These are phyloP conservation scores for Clavelina lepadiformis DNA, from an alignment of 23 tunicate genomes.

Conservation along the genomic window DNA sequence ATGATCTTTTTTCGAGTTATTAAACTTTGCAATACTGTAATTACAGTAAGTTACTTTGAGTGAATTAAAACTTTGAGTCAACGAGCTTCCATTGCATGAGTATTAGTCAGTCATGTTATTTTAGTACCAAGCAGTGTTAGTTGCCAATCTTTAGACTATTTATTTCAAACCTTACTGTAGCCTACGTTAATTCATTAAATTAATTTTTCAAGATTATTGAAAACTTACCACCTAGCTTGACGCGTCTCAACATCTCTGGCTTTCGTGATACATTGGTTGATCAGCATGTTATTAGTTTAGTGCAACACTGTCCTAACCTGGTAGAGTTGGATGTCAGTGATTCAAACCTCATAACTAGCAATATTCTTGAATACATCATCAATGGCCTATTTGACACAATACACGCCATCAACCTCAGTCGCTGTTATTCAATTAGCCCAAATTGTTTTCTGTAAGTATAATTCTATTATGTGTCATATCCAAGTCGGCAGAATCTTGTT, in stretches of 20 bases:
- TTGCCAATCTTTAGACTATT: neutral
- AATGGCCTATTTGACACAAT: slow-evolving; percentile 24
- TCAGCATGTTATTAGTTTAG: slow-evolving; percentile 50
- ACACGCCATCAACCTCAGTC: slow-evolving; percentile 57
- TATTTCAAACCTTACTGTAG: neutral
- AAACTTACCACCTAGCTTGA: slow-evolving; percentile 38
- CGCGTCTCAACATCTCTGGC: slow-evolving; percentile 66
- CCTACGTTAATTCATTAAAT: neutral
- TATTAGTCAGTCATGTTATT: too few relatives aligned
- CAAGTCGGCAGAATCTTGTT: too few relatives aligned
- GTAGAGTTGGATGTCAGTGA: slow-evolving; percentile 77
- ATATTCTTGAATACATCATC: slow-evolving; percentile 26
- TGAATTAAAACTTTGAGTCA: too few relatives aligned
- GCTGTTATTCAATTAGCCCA: slow-evolving; percentile 83
- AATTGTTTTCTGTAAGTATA: slow-evolving; percentile 70
- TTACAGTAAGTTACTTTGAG: too few relatives aligned
- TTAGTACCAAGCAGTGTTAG: too few relatives aligned
- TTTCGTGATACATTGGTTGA: slow-evolving; percentile 74
- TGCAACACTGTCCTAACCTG: slow-evolving; percentile 41
- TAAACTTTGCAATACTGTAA: too few relatives aligned
- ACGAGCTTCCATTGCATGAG: too few relatives aligned
- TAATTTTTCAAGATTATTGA: slow-evolving; percentile 42
- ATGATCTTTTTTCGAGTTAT: too few relatives aligned
- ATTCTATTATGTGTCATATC: too few relatives aligned
- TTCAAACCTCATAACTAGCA: slow-evolving; percentile 62